Percentiles rank a stretch among this genome's conserved stretches.
Evolutionary conservation across 1,140 invertebrate genomes (phyloP).

Genomic region (Drosophila parabipectinata): DNA sequence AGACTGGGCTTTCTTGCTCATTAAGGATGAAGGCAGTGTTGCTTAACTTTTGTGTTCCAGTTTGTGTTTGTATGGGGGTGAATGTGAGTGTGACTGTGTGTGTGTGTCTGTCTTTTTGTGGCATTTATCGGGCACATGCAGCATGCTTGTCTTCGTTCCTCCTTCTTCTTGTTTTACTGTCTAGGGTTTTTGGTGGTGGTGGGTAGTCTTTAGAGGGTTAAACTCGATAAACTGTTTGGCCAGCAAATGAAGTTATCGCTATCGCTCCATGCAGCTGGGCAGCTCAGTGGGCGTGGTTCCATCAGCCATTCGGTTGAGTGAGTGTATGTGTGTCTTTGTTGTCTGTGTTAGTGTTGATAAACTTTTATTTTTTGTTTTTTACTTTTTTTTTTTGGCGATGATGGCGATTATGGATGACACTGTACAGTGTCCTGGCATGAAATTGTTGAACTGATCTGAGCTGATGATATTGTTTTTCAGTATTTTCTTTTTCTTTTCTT

Average conservation of each 20-base stretch:
- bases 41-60: constrained; percentile 31
- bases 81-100: constrained; percentile 8
- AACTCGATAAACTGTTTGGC: constrained; percentile 45
- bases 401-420: constrained; percentile 42
- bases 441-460: constrained; percentile 11
- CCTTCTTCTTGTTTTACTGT: constrained; percentile 9
- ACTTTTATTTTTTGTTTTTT: background rate
- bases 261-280: constrained; percentile 21
- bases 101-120: constrained; percentile 11
- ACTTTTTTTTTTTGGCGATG: constrained; percentile 7
- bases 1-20: constrained; percentile 30
- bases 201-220: constrained; percentile 14
- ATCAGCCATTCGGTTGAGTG: constrained; percentile 9
- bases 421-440: constrained; percentile 42
- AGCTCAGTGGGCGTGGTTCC: constrained; percentile 10
- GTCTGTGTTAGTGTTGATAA: background rate
- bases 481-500: constrained; percentile 39
- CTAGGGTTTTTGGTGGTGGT: constrained; percentile 6
- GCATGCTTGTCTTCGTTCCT: constrained; percentile 48
- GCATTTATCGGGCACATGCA: constrained; percentile 54
- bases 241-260: constrained; percentile 52
- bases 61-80: constrained; percentile 31
- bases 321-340: constrained; percentile 17
- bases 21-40: constrained; percentile 20
- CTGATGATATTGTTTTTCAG: constrained; percentile 22